These are phyloP conservation scores for Lapara coniferarum DNA, from an alignment of 2,888 invertebrate species.

Conservation along the genomic window DNA sequence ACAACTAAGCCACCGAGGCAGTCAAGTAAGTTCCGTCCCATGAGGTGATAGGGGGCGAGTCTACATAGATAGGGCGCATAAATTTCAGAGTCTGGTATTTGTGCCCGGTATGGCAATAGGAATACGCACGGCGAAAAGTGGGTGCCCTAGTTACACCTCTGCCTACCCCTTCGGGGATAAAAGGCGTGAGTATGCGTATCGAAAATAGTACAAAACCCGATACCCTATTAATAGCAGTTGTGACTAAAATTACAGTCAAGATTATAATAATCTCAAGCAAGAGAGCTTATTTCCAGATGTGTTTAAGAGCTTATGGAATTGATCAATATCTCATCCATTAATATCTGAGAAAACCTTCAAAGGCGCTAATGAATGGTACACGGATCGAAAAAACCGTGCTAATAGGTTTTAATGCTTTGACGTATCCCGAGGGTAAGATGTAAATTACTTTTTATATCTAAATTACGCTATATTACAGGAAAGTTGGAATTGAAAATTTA, in stretches of 20 bases:
- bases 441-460: background rate
- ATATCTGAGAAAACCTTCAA: background rate
- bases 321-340: background rate
- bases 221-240: background rate
- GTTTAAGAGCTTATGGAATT: background rate
- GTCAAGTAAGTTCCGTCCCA: no score
- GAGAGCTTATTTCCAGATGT: background rate
- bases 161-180: no score
- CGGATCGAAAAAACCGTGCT: background rate
- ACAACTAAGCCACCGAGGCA: no score
- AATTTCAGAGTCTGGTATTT: no score
- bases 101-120: no score
- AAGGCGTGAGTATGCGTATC: no score
- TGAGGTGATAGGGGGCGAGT: no score
- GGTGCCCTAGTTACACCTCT: no score
- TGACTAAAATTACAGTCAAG: background rate
- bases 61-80: no score
- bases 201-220: no score
- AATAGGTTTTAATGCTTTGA: background rate
- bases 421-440: background rate
- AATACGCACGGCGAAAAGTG: no score
- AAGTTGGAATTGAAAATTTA: background rate
- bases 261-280: no score
- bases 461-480: background rate
- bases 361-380: slow-evolving; percentile 12